Base-by-base conservation (phyloP, 2,888 invertebrate species). In the Smittia aterrima region DNA sequence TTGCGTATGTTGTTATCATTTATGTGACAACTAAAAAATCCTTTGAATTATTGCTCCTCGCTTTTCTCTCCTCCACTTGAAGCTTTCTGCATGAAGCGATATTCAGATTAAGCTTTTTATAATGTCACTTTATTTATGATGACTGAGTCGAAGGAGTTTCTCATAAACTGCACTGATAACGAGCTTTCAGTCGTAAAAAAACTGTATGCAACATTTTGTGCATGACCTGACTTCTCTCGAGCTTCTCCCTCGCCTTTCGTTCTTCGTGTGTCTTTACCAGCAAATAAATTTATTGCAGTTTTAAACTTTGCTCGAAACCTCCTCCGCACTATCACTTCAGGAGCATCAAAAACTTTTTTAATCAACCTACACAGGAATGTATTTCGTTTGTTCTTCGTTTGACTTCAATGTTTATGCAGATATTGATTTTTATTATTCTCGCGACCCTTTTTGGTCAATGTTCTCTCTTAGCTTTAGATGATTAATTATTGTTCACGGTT, bases 331-430 rank as follows among this genome's bases (percentile, higher is more conserved):
- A 64, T 64, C 64, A 64, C 64, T 64, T 64, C 64, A n/a, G 25
- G 25, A 64, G n/a, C 64, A 64, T 64, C 27, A 64, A 24, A 58
- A 64, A 64, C 13, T 64, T 64, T 64, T 64, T 64, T 64, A 64
- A 64, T 64, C 27, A 64, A 64, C 64, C 27, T 58, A 16, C 47
- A 47, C 11, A 47, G 47, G n/a, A 11, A 3, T n/a, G n/a, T 47
- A 2, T 47, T 16, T n/a, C 11, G 11, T 16, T 47, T 47, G 47
- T 11, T 1, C 22, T 58, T 22, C 58, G 7, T 22, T 58, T 58
- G 22, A 3, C 13, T 58, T 22, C 20, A 58, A 18, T 58, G 18
- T 58, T 58, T 58, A 58, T 22, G 18, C 18, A 22, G n/a, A 9
- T 58, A 58, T 58, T 11, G 58, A 58, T 58, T 58, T 22, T 22